Base-by-base conservation (phyloP, 1,140 invertebrate species). In the Meloidogyne hapla region DNA sequence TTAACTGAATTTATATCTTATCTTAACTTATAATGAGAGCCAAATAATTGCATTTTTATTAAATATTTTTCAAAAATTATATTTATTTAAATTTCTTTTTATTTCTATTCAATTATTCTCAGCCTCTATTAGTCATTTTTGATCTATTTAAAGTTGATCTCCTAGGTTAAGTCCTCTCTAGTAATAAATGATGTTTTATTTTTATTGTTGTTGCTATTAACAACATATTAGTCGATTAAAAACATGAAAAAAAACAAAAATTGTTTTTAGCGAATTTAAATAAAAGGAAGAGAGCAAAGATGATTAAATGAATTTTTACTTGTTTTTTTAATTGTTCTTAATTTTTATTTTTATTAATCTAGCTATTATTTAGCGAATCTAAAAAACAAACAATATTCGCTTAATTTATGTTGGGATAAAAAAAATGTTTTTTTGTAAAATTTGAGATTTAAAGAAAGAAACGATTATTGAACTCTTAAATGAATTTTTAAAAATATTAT, bases 201-300 rank as follows among this genome's bases (percentile, higher is more conserved):
- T 4, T 33, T 33, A 33, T 33, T 56, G 48, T 48, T 56, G 48
- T 56, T 56, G 48, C 48, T 56, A 56, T 56, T 56, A 56, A 56
- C 48, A 56, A 56, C 48, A 56, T 33, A 33, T 56, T 56, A 56
- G 48, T 56, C 48, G n/a, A 56, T 56, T 56, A 56, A 56, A 56
- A 56, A 56, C 48, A 56, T n/a, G 33, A 56, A 56, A n/a, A n/a
- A 56, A 15, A 21, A 1, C 1, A n/a, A 8, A n/a, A 56, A n/a
- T 8, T 56, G 42, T 56, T 56, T 56, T 56, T 56, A 18, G 48
- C 48, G 48, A 56, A 56, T 56, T 56, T 15, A 56, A 56, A 8
- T 1, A n/a, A n/a, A 56, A 18, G 45, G 45, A 56, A 56, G 48
- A 8, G 12, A 21, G 12, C 33, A 56, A n/a, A 56, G 18, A n/a